Evolutionary conservation across 2,113 vertebrate genomes (phyloP).

Genomic region (Coreoperca whiteheadi): DNA sequence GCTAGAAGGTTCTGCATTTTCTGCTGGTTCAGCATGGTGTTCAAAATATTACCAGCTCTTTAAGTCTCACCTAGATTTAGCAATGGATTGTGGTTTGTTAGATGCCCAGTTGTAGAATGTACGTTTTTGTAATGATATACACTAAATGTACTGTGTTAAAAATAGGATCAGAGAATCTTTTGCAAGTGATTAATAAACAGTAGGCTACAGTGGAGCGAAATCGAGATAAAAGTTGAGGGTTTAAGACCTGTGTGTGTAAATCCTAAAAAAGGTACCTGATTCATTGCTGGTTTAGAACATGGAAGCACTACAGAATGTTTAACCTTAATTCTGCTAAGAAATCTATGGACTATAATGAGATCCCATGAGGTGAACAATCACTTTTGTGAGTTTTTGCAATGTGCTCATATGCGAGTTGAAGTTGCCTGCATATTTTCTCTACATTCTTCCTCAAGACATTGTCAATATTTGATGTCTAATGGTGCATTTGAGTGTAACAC

Average conservation of each 20-base stretch:
- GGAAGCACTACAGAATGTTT: constrained; percentile 17
- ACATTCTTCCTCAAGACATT: neutral
- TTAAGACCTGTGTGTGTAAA: neutral
- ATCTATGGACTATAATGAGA: constrained; percentile 2
- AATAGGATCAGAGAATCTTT: neutral
- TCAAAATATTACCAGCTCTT: neutral
- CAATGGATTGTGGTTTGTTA: constrained; percentile 7
- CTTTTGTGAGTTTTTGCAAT: neutral
- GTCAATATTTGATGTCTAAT: neutral
- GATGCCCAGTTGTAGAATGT: neutral
- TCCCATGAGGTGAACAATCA: constrained; percentile 18
- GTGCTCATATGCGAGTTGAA: neutral
- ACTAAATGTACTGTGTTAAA: neutral
- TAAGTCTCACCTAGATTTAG: neutral
- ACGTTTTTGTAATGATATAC: neutral
- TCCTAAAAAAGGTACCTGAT: neutral
- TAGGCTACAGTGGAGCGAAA: neutral
- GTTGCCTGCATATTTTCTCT: constrained; percentile 2
- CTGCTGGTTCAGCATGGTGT: neutral
- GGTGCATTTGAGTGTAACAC: constrained; percentile 1
- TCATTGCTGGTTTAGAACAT: constrained; percentile 29
- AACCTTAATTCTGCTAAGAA: neutral
- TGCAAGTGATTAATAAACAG: neutral
- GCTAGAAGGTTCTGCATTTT: neutral
- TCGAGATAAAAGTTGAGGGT: neutral